phyloP scores from a whole-genome alignment of 2,113 vertebrate species.

The Octodon degus region DNA sequence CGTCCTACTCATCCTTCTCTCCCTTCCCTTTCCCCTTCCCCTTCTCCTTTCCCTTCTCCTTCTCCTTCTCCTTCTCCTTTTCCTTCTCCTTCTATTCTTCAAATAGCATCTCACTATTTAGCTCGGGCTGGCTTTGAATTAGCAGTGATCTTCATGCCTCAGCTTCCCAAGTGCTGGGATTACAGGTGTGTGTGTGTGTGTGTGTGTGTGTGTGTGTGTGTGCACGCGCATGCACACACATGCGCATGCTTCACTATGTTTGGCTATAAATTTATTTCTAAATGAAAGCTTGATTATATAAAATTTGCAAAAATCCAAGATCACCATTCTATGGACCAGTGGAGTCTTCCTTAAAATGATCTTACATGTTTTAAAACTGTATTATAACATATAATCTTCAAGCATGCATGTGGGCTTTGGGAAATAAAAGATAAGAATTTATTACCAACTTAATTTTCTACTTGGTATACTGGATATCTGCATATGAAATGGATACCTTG shows the following conservation, averaged over 20 bases:
- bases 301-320: constrained; percentile 53
- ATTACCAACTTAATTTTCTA: constrained; percentile 71
- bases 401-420: not conserved
- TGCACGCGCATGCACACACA: too few species aligned
- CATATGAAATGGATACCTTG: constrained; percentile 81
- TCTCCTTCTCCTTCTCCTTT: too few species aligned
- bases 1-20: not conserved
- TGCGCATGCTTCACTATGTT: too few species aligned
- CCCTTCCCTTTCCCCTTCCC: too few species aligned
- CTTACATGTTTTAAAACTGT: not conserved
- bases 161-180: not conserved
- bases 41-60: too few species aligned
- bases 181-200: not conserved
- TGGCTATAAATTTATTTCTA: constrained; percentile 49
- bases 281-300: constrained; percentile 26
- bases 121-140: not conserved
- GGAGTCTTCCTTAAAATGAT: constrained; percentile 15
- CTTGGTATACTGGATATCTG: constrained; percentile 72
- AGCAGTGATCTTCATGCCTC: not conserved
- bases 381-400: not conserved
- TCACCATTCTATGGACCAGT: not conserved
- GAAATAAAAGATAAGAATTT: constrained; percentile 74
- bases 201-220: too few species aligned
- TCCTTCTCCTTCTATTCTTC: not conserved
- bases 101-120: not conserved